Percentiles rank a stretch among this genome's conserved stretches.
Conservation (phyloP, 2,888 invertebrate genomes). For the Drosophila pseudotalamancana region DNA sequence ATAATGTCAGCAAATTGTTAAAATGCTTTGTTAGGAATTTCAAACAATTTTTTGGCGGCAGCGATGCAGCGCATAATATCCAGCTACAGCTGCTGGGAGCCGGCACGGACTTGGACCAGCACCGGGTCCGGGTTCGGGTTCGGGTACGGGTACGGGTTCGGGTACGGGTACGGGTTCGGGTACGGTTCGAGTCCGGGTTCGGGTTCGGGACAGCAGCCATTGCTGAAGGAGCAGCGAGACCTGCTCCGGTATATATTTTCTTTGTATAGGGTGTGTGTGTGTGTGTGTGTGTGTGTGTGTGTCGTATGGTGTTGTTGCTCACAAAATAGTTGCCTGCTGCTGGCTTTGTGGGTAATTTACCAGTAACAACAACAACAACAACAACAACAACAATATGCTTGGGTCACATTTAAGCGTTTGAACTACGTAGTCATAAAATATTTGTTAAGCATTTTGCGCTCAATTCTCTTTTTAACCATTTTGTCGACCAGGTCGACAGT, state of each 20-base stretch:
- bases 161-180: too few relatives aligned
- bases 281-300: slow-evolving; percentile 2
- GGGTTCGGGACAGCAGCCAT: background rate
- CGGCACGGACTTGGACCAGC: slow-evolving; percentile 1
- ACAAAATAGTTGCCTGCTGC: slow-evolving; percentile 50
- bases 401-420: slow-evolving; percentile 76
- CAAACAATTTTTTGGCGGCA: slow-evolving; percentile 71
- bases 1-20: slow-evolving; percentile 79
- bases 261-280: too few relatives aligned
- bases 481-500: slow-evolving; percentile 69
- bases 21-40: slow-evolving; percentile 78
- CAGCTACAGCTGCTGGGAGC: background rate
- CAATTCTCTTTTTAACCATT: slow-evolving; percentile 70
- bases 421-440: slow-evolving; percentile 75
- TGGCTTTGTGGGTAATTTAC: slow-evolving; percentile 68
- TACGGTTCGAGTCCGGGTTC: background rate
- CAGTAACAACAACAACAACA: slow-evolving; percentile 48
- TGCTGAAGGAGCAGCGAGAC: background rate
- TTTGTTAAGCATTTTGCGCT: slow-evolving; percentile 79
- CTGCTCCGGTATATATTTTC: slow-evolving; percentile 4
- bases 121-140: background rate
- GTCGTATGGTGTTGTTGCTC: slow-evolving; percentile 15
- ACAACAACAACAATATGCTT: slow-evolving; percentile 6
- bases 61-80: slow-evolving; percentile 34
- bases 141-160: too few relatives aligned